Percentiles rank a stretch among this genome's conserved stretches.
Evolutionary conservation across 2,797 vertebrate genomes (phyloP).

Genomic region (Toxotes lorentzi): DNA sequence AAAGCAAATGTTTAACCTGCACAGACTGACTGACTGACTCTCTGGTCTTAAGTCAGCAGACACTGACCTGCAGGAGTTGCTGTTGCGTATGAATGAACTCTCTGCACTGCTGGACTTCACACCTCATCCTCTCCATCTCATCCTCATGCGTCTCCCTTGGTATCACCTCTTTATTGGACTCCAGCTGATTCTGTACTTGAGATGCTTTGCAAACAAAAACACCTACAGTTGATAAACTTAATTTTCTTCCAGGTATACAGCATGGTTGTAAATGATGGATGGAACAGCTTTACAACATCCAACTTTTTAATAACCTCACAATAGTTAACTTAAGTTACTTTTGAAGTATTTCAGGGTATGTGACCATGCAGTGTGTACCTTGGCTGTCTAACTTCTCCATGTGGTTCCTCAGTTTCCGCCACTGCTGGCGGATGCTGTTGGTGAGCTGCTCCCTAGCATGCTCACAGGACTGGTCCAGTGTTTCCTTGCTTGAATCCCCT

Average conservation of each 20-base stretch:
- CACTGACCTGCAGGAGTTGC: constrained; percentile 92
- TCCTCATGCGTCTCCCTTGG: constrained; percentile 91
- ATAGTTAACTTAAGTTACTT: background rate
- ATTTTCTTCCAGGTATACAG: background rate
- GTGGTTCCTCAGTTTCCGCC: constrained; percentile 95
- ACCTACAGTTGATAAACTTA: background rate
- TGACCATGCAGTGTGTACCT: constrained; percentile 79
- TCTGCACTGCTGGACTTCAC: constrained; percentile 95
- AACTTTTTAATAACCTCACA: background rate
- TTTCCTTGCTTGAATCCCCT: constrained; percentile 88
- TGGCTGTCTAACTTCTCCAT: constrained; percentile 95
- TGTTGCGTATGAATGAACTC: constrained; percentile 97
- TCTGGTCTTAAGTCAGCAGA: constrained; percentile 1
- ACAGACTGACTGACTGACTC: background rate
- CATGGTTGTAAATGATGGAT: background rate
- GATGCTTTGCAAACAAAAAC: constrained; percentile 81
- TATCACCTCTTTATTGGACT: constrained; percentile 87
- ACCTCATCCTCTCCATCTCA: constrained; percentile 90
- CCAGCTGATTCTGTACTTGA: constrained; percentile 84
- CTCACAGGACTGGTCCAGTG: constrained; percentile 94
- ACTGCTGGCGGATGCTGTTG: constrained; percentile 97
- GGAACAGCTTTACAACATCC: background rate
- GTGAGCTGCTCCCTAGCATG: constrained; percentile 94
- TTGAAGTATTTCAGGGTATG: background rate
- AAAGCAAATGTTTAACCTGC: background rate